Evolutionary conservation across 53 echinoderm and acorn worm species (phyloP), one percentile per base, ranked within the genome.

Genomic region (Echinometra lucunter): DNA sequence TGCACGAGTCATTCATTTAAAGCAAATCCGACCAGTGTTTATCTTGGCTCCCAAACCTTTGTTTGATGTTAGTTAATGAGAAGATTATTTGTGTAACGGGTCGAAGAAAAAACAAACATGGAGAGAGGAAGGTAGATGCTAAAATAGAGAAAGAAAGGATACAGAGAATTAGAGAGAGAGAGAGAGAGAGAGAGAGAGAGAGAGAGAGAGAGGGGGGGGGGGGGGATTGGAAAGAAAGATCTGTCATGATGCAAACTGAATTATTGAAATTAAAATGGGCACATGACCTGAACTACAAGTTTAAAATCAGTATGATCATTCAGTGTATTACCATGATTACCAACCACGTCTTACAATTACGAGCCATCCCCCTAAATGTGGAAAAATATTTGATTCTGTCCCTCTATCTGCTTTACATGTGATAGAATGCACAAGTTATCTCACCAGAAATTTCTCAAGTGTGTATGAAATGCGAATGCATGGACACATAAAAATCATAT

Each of bases 11-110:
- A 42, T 78, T 78, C 42, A 42, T 78, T 78, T 78, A 78, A 78
- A 78, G 78, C 23, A 78, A 78, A 78, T 42, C 4, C 38, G 23
- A n/a, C 7, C 53, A 45, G 17, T 85, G 85, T 85, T 85, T 85
- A 19, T 85, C 53, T 49, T 85, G 16, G n/a, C 28, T n/a, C 7
- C 85, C 85, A 49, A 85, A 49, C 85, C 85, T 85, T 85, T 85
- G 49, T 85, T 85, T 85, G 85, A 85, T 45, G 49, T 47, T 16
- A 49, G 85, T 85, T 85, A 85, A 85, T 85, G 85, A 85, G 85
- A 47, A n/a, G 45, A 85, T 85, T 85, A 53, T 85, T 85, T 45
- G 53, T 53, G 45, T 85, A 85, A 49, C 13, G 72, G 32, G 34
- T 72, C 9, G 28, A 32, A 13, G n/a, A 72, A 16, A 53, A 30